phyloP scores from a whole-genome alignment of 30 jellyfish, hydroid and myxozoan genomes.

The Pseudorhiza aurosa region DNA sequence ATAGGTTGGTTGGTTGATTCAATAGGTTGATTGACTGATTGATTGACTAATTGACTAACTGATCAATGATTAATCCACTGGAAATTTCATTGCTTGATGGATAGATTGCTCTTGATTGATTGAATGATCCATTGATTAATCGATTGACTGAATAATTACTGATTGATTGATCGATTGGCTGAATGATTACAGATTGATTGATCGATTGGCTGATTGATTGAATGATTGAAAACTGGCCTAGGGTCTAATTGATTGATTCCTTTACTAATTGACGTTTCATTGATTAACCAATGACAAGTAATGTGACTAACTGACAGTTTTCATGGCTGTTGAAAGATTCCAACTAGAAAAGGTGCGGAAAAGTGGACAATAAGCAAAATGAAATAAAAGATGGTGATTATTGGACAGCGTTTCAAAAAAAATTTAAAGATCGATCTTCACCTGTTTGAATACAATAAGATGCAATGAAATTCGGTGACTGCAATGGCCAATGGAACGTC shows the following conservation, averaged over 20 bases:
- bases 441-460: constrained; percentile 84
- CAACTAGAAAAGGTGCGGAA: too few relatives aligned
- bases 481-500: constrained; percentile 77
- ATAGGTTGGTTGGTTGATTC: too few relatives aligned
- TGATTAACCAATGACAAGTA: too few relatives aligned
- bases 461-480: constrained; percentile 93
- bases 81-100: neutral
- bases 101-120: neutral
- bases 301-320: too few relatives aligned
- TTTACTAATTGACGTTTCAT: too few relatives aligned
- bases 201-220: neutral
- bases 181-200: neutral
- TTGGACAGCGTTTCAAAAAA: neutral
- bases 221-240: neutral
- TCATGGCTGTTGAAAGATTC: too few relatives aligned
- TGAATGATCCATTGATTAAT: neutral
- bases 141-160: neutral
- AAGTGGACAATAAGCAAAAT: too few relatives aligned
- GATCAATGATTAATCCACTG: neutral
- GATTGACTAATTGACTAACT: neutral
- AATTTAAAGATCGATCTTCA: too few relatives aligned
- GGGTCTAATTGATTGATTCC: neutral
- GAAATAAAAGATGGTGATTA: too few relatives aligned
- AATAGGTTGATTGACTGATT: neutral
- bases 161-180: neutral